Base-by-base conservation (phyloP, 2,797 vertebrate genomes). In the Hapalemur alaotrensis region DNA sequence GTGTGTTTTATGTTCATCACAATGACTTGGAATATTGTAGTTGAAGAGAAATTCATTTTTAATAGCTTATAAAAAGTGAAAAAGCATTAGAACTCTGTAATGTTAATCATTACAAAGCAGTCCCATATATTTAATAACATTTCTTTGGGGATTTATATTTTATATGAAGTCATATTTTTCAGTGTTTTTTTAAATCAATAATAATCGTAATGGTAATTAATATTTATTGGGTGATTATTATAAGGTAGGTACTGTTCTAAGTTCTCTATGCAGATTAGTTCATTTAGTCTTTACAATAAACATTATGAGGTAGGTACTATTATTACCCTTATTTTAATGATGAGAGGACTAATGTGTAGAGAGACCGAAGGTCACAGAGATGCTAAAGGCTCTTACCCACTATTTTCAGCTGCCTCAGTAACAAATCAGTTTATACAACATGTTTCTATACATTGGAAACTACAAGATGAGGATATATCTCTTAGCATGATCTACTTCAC, bases 121-220 rank as follows among this genome's bases (percentile, higher is more conserved):
- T 76, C 12, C 4, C 3, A 50, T n/a, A 4, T 81, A 70, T 69
- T 90, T 93, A 79, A 82, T 80, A 80, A 59, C 1, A 72, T 84
- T 90, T 89, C 30, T 48, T 79, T 59, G 18, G 14, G 28, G 17
- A 43, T 87, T 88, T 72, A 73, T 30, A 79, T 93, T 97, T 93
- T 92, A 83, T 23, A 65, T 87, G 35, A 87, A 87, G 20, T 17
- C 73, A 86, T 11, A 57, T 89, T 82, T 91, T 89, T 79, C 20
- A 38, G 13, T 86, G 70, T 30, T 89, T 84, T 93, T 93, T 92
- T 52, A 84, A 72, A 69, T 76, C 46, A 91, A 32, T 84, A 75
- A 92, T 73, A 87, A 95, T 88, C 67, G 52, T 43, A 80, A 95
- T 35, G 57, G 35, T 87, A 93, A 96, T 78, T 57, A 87, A 25